Conservation (phyloP, 2,113 vertebrate genomes). For the Paedocypris sp. region DNA sequence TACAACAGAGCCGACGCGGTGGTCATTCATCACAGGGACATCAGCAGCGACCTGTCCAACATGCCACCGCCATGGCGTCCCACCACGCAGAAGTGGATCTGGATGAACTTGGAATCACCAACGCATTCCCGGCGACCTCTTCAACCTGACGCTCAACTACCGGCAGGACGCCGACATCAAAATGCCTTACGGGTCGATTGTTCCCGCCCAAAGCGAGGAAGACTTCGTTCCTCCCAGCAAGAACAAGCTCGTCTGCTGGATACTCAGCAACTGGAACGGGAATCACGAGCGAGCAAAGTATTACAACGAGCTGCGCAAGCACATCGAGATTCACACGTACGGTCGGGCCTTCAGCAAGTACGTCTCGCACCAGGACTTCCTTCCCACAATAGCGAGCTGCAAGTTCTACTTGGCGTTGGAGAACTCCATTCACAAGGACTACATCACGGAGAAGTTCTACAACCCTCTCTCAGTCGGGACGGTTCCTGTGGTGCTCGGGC, state of each 20-base stretch:
- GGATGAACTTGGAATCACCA: conserved; percentile 97
- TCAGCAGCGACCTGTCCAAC: conserved; percentile 82
- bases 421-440: conserved; percentile 95
- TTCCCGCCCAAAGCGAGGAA: conserved; percentile 71
- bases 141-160: conserved; percentile 91
- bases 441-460: conserved; percentile 95
- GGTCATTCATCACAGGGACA: conserved; percentile 88
- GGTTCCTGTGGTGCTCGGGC: conserved; percentile 85
- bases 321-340: conserved; percentile 84
- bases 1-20: conserved; percentile 87
- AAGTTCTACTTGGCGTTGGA: conserved; percentile 96
- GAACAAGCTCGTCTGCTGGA: conserved; percentile 90
- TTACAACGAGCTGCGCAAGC: conserved; percentile 90
- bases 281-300: conserved; percentile 87
- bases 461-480: conserved; percentile 86
- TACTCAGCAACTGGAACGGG: conserved; percentile 98
- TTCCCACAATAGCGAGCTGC: conserved; percentile 85
- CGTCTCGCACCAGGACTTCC: conserved; percentile 80
- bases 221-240: conserved; percentile 86
- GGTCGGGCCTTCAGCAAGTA: conserved; percentile 90
- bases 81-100: conserved; percentile 92
- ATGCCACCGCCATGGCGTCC: conserved; percentile 79
- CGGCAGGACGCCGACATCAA: conserved; percentile 89
- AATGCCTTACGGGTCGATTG: conserved; percentile 93
- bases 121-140: conserved; percentile 86